Percentiles rank a stretch among this genome's conserved stretches.
Conservation (phyloP, 2,797 vertebrate genomes). For the Alca torda region DNA sequence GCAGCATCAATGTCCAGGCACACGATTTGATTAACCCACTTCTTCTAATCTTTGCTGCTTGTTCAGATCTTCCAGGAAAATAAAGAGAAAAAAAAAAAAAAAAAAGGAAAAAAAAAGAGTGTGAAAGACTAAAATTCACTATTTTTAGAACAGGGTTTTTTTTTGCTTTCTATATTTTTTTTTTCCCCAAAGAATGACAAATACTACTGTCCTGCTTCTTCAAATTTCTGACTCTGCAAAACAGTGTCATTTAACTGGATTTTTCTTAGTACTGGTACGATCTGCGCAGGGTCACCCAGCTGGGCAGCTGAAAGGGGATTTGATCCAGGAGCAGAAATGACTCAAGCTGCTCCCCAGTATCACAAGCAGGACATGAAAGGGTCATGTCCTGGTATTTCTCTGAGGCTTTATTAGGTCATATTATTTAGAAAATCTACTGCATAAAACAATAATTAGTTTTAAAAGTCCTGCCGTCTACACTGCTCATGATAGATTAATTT, state of each 20-base stretch:
- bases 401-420: not conserved
- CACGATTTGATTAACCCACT: not conserved
- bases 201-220: not conserved
- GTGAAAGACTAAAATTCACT: not conserved
- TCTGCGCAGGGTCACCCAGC: not conserved
- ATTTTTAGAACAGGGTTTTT: not conserved
- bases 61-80: not conserved
- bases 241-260: not conserved
- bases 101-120: not conserved
- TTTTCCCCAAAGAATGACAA: not conserved
- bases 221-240: not conserved
- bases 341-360: conserved; percentile 4
- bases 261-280: not conserved
- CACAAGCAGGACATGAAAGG: not conserved
- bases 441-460: conserved; percentile 9
- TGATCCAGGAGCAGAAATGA: not conserved
- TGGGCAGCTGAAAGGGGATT: not conserved
- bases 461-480: not conserved
- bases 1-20: not conserved
- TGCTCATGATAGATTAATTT: conserved; percentile 1
- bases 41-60: not conserved
- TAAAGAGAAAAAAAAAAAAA: not conserved
- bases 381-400: not conserved
- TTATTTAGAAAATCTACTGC: conserved; percentile 9
- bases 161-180: not conserved